Evolutionary conservation across 2,113 vertebrate genomes (phyloP), one percentile per base, ranked within the genome.

Genomic region (Mellivora capensis): DNA sequence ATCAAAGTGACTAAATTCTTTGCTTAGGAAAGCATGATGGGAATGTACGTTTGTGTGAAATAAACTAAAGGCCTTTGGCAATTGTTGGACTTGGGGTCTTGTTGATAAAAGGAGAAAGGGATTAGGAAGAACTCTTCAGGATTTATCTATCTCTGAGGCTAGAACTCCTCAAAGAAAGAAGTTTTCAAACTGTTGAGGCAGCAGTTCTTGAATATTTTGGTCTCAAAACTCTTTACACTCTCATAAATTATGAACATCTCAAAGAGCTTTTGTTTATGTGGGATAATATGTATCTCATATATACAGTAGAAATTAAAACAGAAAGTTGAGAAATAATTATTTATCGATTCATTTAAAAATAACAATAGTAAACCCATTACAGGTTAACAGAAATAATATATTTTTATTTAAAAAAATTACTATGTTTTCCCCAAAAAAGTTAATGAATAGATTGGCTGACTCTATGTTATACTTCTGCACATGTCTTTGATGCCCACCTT

Each of bases 11-110:
- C 80, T 96, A 81, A 92, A 91, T 13, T 82, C 64, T 87, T 94
- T 91, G 74, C 23, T 93, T 79, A 83, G 18, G 52, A 92, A 92
- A n/a, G 52, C 79, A 82, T 79, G 31, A 31, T 11, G 25, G 52
- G 76, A 97, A 94, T 83, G 57, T 90, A 61, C 5, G 86, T 82
- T 89, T 90, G 90, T 72, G 57, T 86, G 88, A 94, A 95, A 92
- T 94, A 87, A 84, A 93, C 80, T 57, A 80, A n/a, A 83, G 31
- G 2, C 29, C 54, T 61, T 52, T 12, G 69, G 27, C 31, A 95
- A 80, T 69, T 74, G 8, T 52, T 8, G 0, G 17, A 47, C 71
- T 95, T 72, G 10, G 7, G 25, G 10, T 81, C 71, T 87, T 71
- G 27, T 10, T 87, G 81, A 87, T 90, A 83, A 83, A 94, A 97